Percentiles rank a stretch among this genome's conserved stretches.
These are phyloP conservation scores for Panthera uncia DNA, from an alignment of 2,113 vertebrate genomes.

Conservation along the genomic window DNA sequence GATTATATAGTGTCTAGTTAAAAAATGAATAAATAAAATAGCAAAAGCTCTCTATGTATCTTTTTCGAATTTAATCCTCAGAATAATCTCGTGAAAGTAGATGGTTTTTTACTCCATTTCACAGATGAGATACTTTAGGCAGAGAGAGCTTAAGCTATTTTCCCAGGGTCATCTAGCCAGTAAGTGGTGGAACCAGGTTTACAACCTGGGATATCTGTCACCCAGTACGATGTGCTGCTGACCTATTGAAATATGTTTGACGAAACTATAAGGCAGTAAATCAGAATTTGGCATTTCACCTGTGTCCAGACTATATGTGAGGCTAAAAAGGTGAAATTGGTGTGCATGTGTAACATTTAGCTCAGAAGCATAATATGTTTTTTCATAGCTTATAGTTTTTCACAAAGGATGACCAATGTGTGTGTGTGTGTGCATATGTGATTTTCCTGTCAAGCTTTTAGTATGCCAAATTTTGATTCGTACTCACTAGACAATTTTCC, in stretches of 20 bases:
- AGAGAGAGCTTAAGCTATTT: not conserved
- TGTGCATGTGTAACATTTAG: not conserved
- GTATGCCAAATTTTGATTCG: not conserved
- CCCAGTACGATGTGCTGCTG: not conserved
- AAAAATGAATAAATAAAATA: not conserved
- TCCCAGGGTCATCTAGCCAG: not conserved
- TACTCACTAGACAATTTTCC: not conserved
- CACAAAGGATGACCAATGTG: not conserved
- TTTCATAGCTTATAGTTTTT: not conserved
- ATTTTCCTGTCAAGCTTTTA: not conserved
- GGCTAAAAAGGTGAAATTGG: not conserved
- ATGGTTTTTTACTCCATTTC: not conserved
- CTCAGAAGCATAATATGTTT: not conserved
- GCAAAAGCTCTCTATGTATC: not conserved
- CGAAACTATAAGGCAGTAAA: not conserved
- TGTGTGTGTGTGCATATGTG: not conserved
- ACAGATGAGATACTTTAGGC: not conserved
- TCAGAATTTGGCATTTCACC: not conserved
- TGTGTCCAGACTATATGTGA: not conserved
- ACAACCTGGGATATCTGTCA: not conserved
- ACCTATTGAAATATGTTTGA: not conserved
- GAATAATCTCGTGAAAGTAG: not conserved
- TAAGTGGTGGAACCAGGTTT: not conserved
- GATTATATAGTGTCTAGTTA: not conserved
- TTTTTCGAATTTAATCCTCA: conserved; percentile 3